Evolutionary conservation across 2,888 invertebrate genomes (phyloP).

Genomic region (Drosophila rellima): DNA sequence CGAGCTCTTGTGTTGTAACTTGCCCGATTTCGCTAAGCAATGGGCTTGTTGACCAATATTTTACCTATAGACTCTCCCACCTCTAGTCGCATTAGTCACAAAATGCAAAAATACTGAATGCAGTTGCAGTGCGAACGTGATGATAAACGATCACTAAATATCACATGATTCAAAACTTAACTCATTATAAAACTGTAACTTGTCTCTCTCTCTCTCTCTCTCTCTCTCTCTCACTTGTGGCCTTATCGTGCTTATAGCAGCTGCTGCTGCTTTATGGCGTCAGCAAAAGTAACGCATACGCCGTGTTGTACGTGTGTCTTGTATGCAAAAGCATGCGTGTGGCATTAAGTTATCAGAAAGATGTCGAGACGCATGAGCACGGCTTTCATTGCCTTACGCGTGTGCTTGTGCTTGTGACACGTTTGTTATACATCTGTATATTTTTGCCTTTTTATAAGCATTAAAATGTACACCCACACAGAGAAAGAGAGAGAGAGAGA

Average conservation of each 20-base stretch:
- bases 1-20: too few relatives aligned
- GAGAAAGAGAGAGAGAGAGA: not conserved
- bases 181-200: not conserved
- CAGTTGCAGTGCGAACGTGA: not conserved
- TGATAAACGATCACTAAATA: not conserved
- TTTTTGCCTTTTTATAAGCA: conserved; percentile 54
- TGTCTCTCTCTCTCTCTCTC: not conserved
- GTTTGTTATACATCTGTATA: conserved; percentile 29
- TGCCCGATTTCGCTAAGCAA: too few relatives aligned
- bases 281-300: conserved; percentile 41
- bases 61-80: too few relatives aligned
- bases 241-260: conserved; percentile 39
- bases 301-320: conserved; percentile 33
- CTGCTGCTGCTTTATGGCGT: conserved; percentile 33
- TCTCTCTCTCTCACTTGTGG: not conserved
- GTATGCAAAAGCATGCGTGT: conserved; percentile 72
- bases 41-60: too few relatives aligned
- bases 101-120: not conserved
- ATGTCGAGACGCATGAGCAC: conserved; percentile 38
- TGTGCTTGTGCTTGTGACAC: conserved; percentile 35
- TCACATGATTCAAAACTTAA: not conserved
- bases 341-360: conserved; percentile 72
- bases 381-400: conserved; percentile 1
- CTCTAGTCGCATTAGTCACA: too few relatives aligned
- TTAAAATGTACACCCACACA: conserved; percentile 50